Conservation (phyloP, 2,113 vertebrate species). For the Boulengeromyrus knoepffleri region DNA sequence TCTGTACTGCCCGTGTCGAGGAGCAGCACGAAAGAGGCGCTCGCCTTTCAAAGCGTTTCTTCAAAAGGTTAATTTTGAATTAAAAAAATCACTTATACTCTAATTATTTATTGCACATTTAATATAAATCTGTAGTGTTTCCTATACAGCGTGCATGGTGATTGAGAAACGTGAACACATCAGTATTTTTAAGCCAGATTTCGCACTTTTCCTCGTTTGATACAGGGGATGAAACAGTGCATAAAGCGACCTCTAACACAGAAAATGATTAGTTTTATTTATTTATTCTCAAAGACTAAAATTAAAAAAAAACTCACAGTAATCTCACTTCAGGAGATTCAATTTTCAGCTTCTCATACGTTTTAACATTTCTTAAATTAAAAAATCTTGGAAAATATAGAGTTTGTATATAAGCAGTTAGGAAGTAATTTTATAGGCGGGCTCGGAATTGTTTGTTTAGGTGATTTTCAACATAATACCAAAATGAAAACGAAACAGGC, state of each 20-base stretch:
- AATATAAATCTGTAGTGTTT: neutral
- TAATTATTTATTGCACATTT: neutral
- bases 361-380: neutral
- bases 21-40: neutral
- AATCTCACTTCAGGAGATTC: neutral
- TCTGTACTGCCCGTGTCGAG: neutral
- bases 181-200: neutral
- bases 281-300: neutral
- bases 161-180: neutral
- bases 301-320: neutral
- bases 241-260: neutral
- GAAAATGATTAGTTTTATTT: neutral
- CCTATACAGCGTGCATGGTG: neutral
- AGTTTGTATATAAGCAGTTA: neutral
- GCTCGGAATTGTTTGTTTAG: neutral
- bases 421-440: neutral
- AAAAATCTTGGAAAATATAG: neutral
- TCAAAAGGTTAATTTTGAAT: neutral
- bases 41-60: neutral
- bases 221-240: neutral
- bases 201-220: neutral
- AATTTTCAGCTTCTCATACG: neutral
- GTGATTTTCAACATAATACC: neutral
- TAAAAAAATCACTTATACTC: neutral
- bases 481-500: neutral